Conservation (phyloP, 2,797 vertebrate genomes). For the Lagodon rhomboides region DNA sequence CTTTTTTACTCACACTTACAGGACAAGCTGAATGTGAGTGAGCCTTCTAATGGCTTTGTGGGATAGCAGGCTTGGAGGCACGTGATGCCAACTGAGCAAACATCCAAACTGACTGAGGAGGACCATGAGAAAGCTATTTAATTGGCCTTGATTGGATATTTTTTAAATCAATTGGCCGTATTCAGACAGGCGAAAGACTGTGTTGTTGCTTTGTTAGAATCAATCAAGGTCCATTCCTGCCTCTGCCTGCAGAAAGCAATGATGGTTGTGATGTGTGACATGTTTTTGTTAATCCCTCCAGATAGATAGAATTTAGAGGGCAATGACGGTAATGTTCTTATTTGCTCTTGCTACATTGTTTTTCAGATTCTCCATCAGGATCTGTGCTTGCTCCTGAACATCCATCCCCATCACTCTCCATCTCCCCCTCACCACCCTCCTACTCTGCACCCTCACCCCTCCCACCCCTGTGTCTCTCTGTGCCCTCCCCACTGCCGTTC, state of each 20-base stretch:
- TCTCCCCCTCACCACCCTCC: slow-evolving; percentile 65
- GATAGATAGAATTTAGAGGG: too few relatives aligned
- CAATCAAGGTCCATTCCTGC: too few relatives aligned
- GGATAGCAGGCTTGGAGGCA: not conserved
- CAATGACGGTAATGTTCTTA: not conserved
- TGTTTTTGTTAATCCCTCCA: not conserved
- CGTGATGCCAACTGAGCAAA: not conserved
- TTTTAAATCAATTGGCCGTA: not conserved
- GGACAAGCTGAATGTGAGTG: not conserved
- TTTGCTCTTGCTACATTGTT: not conserved
- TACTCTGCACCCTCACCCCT: slow-evolving; percentile 71
- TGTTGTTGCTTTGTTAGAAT: not conserved
- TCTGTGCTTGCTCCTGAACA: slow-evolving; percentile 52
- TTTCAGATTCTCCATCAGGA: slow-evolving; percentile 75
- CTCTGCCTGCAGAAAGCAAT: too few relatives aligned
- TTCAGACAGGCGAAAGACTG: not conserved
- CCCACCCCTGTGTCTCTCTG: slow-evolving; percentile 62
- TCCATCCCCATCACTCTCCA: slow-evolving; percentile 52
- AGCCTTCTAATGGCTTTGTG: not conserved
- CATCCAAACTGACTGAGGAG: too few relatives aligned
- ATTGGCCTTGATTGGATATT: not conserved
- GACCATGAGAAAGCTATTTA: not conserved
- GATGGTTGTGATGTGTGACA: too few relatives aligned
- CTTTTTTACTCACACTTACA: not conserved
- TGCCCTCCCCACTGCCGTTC: slow-evolving; percentile 59